A percentile compares a stretch with the other conserved stretches of the same genome.
phyloP scores from a whole-genome alignment of 2,888 invertebrate species.

The Parnassius apollo region DNA sequence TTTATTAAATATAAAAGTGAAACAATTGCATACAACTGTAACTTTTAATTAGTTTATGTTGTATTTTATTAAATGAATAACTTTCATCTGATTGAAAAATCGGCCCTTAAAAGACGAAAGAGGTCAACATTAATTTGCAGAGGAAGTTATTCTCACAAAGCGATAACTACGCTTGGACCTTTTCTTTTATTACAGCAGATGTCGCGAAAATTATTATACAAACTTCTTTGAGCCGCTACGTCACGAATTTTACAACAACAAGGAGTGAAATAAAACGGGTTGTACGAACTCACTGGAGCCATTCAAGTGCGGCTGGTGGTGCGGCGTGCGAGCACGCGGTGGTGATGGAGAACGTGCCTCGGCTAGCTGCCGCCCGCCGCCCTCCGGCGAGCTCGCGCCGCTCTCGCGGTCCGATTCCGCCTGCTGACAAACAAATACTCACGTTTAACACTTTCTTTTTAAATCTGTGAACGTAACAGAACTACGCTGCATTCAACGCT shows the following conservation, averaged over 20 bases:
- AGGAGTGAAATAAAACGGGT: constrained; percentile 36
- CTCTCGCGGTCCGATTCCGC: constrained; percentile 85
- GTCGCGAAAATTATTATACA: background rate
- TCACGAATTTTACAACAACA: constrained; percentile 7
- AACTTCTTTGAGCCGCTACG: background rate
- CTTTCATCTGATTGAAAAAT: too few relatives aligned
- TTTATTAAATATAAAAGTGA: too few relatives aligned
- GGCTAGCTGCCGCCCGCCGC: constrained; percentile 70
- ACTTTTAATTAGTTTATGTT: too few relatives aligned
- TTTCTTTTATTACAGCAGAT: too few relatives aligned
- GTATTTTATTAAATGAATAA: too few relatives aligned
- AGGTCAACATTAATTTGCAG: too few relatives aligned
- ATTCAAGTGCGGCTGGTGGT: constrained; percentile 68
- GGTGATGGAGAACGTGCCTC: constrained; percentile 70
- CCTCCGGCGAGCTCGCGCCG: constrained; percentile 84
- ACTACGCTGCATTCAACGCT: too few relatives aligned
- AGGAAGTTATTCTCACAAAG: too few relatives aligned
- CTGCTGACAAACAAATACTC: constrained; percentile 47
- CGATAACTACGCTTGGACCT: too few relatives aligned
- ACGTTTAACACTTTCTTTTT: background rate
- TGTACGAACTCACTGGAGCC: constrained; percentile 82
- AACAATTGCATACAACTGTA: too few relatives aligned
- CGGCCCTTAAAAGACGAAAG: too few relatives aligned
- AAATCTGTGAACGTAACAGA: too few relatives aligned
- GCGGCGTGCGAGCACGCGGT: constrained; percentile 64